Base-by-base conservation (phyloP, 1,140 invertebrate species). In the Drosophila pandora region DNA sequence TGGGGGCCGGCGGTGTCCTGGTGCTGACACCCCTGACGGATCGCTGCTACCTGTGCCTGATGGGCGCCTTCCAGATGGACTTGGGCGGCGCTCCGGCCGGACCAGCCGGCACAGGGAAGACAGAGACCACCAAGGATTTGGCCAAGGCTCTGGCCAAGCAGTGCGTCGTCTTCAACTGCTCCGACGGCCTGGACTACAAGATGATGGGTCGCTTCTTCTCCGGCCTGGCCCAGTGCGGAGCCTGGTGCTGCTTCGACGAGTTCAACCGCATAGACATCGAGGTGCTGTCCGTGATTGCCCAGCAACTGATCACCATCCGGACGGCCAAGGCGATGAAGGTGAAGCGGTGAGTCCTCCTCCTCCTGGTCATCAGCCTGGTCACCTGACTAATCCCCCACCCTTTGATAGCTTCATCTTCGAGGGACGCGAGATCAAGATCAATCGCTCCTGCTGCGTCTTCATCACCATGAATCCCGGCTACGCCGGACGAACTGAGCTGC, bases 241-340 rank as follows among this genome's bases (percentile, higher is more conserved):
- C 96, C 1, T 97, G 97, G 97, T 96, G 96, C 81, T 98, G 97
- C 80, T 97, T 98, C 91, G 97, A 98, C 79, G 97, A 98, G 90
- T 97, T 98, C 90, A 98, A 98, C 91, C 93, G 97, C 5, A 97
- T 98, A 47, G 96, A 98, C 72, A 96, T 98, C 67, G 97, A 97
- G 92, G 97, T 98, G 8, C 91, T 98, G 32, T 97, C 97, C 6
- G 97, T 98, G 7, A 97, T 98, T 52, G 97, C 96, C 1, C 96
- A 97, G 76, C 96, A 96, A 84, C 89, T 96, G 30, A 96, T 96
- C 48, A 96, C 95, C 0, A 96, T 96, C 45, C 92, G 95, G 59
- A 95, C 96, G 80, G 96, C 96, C 0, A 96, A 96, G 92, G 93
- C 94, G 2, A 94, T 92, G 59, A 95, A 93, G 92, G 92, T 93